A percentile compares a stretch with the other conserved stretches of the same genome.
Evolutionary conservation across 2,113 vertebrate species (phyloP).

Genomic region (Panurus biarmicus): DNA sequence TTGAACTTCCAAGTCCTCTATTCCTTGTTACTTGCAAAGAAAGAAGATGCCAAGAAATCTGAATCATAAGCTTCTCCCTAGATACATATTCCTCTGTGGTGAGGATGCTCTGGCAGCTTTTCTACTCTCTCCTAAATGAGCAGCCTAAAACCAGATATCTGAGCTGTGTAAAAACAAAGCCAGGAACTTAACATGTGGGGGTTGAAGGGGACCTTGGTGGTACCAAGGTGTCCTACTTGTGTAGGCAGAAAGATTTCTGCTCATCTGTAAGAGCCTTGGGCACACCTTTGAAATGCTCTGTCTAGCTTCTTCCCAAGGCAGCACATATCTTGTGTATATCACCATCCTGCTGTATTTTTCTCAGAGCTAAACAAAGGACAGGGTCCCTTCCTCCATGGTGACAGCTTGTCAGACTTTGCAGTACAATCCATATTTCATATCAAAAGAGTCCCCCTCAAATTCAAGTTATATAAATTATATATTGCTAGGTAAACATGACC

Average conservation of each 20-base stretch:
- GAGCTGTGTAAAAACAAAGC: not conserved
- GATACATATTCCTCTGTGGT: not conserved
- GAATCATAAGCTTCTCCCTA: not conserved
- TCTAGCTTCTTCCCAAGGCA: not conserved
- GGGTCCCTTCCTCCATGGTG: not conserved
- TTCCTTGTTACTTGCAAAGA: not conserved
- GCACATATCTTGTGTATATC: not conserved
- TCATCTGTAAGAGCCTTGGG: not conserved
- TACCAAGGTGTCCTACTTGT: not conserved
- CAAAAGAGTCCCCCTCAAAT: not conserved
- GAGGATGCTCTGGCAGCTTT: not conserved
- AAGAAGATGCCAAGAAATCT: not conserved
- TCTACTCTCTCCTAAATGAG: not conserved
- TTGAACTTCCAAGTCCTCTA: not conserved
- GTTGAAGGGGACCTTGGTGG: not conserved
- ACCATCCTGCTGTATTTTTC: not conserved
- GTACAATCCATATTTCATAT: not conserved
- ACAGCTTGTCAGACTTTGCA: slow-evolving; percentile 22
- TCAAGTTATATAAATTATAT: slow-evolving; percentile 7
- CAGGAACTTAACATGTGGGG: not conserved
- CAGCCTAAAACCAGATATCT: not conserved
- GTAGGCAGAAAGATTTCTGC: not conserved
- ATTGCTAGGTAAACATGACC: slow-evolving; percentile 6
- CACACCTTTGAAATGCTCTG: not conserved
- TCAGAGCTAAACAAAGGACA: not conserved